Evolutionary conservation across 2,113 vertebrate genomes (phyloP).

Genomic region (Neopipo cinnamomea): DNA sequence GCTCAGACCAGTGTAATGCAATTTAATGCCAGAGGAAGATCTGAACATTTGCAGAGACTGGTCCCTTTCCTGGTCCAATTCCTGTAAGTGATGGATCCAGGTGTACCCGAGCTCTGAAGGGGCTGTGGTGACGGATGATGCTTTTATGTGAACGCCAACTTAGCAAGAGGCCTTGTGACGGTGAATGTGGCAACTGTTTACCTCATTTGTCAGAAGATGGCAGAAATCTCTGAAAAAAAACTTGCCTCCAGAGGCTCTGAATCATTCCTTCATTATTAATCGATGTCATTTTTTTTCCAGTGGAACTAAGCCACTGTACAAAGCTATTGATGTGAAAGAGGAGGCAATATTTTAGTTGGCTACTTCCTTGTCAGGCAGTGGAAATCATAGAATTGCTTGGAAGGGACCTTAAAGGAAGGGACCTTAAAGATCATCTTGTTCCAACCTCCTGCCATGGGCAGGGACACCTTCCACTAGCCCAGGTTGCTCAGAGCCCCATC

Average conservation of each 20-base stretch:
- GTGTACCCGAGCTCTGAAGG: not conserved
- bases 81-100: not conserved
- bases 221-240: not conserved
- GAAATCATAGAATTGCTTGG: not conserved
- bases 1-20: not conserved
- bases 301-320: not conserved
- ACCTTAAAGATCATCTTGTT: not conserved
- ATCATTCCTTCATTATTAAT: not conserved
- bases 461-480: fast-evolving
- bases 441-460: not conserved
- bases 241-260: not conserved
- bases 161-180: not conserved
- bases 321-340: not conserved
- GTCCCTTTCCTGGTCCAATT: not conserved
- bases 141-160: not conserved
- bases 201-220: not conserved
- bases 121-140: fast-evolving
- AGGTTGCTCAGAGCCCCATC: fast-evolving
- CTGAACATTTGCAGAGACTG: not conserved
- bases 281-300: not conserved
- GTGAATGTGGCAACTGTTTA: not conserved
- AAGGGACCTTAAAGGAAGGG: not conserved
- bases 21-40: not conserved
- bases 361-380: not conserved
- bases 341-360: not conserved